Evolutionary conservation across 2,113 vertebrate species (phyloP).

Genomic region (Petaurus breviceps): DNA sequence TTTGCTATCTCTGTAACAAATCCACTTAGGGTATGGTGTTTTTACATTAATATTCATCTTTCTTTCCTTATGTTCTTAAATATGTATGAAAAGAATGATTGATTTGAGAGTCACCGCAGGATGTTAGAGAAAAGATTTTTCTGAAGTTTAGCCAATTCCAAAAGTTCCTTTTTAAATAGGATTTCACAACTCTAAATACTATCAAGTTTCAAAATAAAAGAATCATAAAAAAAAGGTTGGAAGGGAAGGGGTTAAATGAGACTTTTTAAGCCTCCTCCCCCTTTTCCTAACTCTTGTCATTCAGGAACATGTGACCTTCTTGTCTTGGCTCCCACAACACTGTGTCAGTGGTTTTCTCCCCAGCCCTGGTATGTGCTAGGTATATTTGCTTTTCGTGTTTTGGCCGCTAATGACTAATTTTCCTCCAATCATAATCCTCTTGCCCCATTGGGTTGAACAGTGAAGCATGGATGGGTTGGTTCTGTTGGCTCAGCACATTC

Average conservation of each 20-base stretch:
- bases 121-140: too few relatives aligned
- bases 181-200: too few relatives aligned
- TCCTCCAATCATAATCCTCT: conserved; percentile 69
- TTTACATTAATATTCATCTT: too few relatives aligned
- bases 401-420: conserved; percentile 75
- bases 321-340: neutral
- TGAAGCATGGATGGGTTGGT: conserved; percentile 31
- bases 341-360: neutral
- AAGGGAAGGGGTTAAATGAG: neutral
- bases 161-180: too few relatives aligned
- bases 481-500: conserved; percentile 59
- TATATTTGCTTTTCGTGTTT: conserved; percentile 66
- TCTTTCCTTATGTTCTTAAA: too few relatives aligned
- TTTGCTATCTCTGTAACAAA: too few relatives aligned
- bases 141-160: too few relatives aligned
- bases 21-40: too few relatives aligned
- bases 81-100: too few relatives aligned
- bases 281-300: neutral
- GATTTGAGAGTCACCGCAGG: too few relatives aligned
- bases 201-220: too few relatives aligned
- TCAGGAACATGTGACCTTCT: neutral
- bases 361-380: conserved; percentile 47
- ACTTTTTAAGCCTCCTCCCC: neutral
- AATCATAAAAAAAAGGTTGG: neutral
- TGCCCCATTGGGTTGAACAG: conserved; percentile 73